Percentiles rank a stretch among this genome's conserved stretches.
Evolutionary conservation across 2,797 vertebrate genomes (phyloP).

Genomic region (Sphenopsis melanotis): DNA sequence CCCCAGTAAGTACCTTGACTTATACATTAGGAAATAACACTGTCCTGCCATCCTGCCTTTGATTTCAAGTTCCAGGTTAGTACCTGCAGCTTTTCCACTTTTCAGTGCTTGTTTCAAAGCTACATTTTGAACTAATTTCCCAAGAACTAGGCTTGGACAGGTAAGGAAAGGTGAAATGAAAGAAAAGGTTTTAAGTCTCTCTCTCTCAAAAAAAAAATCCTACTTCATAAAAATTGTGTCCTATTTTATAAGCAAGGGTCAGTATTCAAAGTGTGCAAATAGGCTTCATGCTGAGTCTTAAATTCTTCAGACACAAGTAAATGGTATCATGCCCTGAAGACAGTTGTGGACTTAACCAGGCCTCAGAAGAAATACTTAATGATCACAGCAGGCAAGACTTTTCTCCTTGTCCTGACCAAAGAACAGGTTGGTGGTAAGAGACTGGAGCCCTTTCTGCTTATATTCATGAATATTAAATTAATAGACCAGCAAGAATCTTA

Average conservation of each 20-base stretch:
- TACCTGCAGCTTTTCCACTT: background rate
- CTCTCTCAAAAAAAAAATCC: background rate
- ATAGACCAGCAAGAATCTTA: background rate
- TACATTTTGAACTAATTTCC: background rate
- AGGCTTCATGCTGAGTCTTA: background rate
- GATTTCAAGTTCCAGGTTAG: background rate
- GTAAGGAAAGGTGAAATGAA: background rate
- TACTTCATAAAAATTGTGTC: background rate
- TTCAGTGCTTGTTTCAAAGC: background rate
- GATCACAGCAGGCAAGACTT: slow-evolving; percentile 24
- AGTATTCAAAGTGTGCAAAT: slow-evolving; percentile 4
- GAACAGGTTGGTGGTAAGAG: background rate
- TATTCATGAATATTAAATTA: slow-evolving; percentile 40
- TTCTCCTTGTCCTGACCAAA: slow-evolving; percentile 1
- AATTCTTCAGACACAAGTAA: background rate
- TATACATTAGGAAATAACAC: background rate
- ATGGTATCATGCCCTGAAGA: background rate
- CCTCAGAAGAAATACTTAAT: slow-evolving; percentile 5
- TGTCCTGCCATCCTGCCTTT: background rate
- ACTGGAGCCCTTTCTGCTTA: background rate
- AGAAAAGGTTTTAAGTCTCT: background rate
- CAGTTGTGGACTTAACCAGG: background rate
- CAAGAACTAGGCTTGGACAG: background rate
- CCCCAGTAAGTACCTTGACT: background rate
- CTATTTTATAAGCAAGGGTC: background rate